Base-by-base conservation (phyloP, 1,140 invertebrate genomes). In the Luehdorfia chinensis region DNA sequence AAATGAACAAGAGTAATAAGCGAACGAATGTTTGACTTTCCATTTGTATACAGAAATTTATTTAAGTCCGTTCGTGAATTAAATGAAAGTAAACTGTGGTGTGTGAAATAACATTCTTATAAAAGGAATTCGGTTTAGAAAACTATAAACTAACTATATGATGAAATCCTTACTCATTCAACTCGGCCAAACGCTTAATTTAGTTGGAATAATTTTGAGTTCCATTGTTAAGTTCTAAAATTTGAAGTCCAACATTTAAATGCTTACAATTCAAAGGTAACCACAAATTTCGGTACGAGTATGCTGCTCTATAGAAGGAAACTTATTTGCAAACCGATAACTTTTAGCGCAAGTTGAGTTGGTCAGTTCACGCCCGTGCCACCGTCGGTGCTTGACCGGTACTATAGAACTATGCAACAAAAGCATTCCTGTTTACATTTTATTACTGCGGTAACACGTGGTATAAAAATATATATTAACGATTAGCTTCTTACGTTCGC, bases 261-360 rank as follows among this genome's bases (percentile, higher is more conserved):
- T 77, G 70, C 76, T 79, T 80, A 80, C 75, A 77, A 84, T 80
- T 77, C 75, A 80, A 79, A 78, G 76, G 76, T 75, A 80, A 74
- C 76, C 75, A 74, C 79, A 84, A 80, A 84, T 72, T 77, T 80
- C 53, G 66, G 72, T 75, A 78, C 68, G 70, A 76, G 71, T 72
- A 69, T 75, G 68, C 66, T 59, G 56, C 55, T 72, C 65, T 65
- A 72, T 66, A 70, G 66, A 63, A 75, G 59, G 48, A 72, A 78
- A 81, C 66, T 81, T 81, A 81, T 79, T 81, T 72, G 67, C 66
- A 74, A 76, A 80, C 77, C 69, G 60, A 77, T 81, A 79, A 81
- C 73, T 81, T 81, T 79, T 74, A 65, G 62, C 51, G 52, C 45
- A 56, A 61, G 49, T 55, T 37, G 60, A 69, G 65, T 67, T 65